Evolutionary conservation across 2,888 invertebrate species (phyloP), one percentile per base, ranked within the genome.

Genomic region (Punctoribates punctum): DNA sequence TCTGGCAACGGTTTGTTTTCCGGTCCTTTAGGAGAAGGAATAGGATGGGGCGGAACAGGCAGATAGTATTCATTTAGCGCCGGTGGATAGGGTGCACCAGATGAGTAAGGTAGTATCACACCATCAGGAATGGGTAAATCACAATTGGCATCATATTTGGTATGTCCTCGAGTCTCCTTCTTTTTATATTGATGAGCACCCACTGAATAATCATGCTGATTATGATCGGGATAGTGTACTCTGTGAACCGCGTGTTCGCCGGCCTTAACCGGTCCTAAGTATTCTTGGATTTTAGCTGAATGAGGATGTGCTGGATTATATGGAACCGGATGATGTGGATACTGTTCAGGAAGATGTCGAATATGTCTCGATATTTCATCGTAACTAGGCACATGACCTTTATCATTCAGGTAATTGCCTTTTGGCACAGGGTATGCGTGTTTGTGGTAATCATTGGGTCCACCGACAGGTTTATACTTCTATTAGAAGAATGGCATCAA

Each of bases 81-180:
- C 25, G 75, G 75, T 20, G 75, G 75, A 57, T 72, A 75, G 9
- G 72, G 54, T 57, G 67, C 25, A 20, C 75, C 75, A 11, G 75
- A 75, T 38, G 38, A n/a, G 48, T 38, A 38, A 1, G 46, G 1
- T 17, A 75, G 20, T 5, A 25, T 57, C 9, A 57, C 23, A 57
- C 57, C 57, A 13, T 57, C n/a, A 4, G 23, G 57, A 20, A 57
- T 17, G 5, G 5, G 3, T 1, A 25, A 46, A 46, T 75, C 42
- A 70, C 15, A 46, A 15, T 25, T 20, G 25, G 20, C 13, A 17
- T 38, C 42, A 75, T n/a, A n/a, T n/a, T n/a, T n/a, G n/a, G n/a
- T n/a, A n/a, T n/a, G n/a, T n/a, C n/a, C n/a, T n/a, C n/a, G n/a
- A 20, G 9, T 67, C 23, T 25, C 29, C 1, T 23, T 34, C 20